A percentile compares a stretch with the other conserved stretches of the same genome.
phyloP scores from a whole-genome alignment of 2,113 vertebrate genomes.

The Chitala chitala region DNA sequence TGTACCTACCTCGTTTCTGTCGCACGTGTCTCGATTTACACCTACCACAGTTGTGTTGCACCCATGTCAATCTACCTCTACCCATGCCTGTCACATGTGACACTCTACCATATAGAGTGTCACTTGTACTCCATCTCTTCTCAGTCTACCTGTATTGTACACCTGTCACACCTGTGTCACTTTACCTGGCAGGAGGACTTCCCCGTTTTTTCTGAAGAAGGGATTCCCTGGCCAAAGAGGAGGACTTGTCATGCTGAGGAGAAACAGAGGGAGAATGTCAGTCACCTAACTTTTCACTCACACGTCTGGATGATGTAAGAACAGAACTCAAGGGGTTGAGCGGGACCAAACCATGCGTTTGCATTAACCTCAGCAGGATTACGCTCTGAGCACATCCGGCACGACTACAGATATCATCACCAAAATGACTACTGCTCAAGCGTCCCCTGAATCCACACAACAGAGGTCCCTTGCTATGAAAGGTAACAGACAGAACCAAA shows the following conservation, averaged over 20 bases:
- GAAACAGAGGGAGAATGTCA: constrained; percentile 5
- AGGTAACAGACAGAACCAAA: too few relatives aligned
- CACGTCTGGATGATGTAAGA: neutral
- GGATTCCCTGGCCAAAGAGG: constrained; percentile 94
- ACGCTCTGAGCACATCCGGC: neutral
- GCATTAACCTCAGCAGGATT: neutral
- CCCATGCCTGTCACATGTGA: neutral
- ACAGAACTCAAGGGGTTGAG: neutral
- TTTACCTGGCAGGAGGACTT: constrained; percentile 94
- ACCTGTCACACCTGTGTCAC: neutral
- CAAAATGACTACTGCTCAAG: too few relatives aligned
- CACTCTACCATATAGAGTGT: neutral
- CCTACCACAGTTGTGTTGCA: too few relatives aligned
- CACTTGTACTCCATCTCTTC: neutral
- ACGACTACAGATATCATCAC: too few relatives aligned
- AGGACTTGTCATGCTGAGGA: constrained; percentile 66
- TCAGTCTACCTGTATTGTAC: constrained; percentile 68
- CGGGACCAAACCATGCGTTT: too few relatives aligned
- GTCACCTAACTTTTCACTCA: neutral
- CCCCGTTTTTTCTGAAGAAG: constrained; percentile 93
- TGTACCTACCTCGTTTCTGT: too few relatives aligned
- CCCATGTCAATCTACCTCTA: neutral
- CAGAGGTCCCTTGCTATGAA: too few relatives aligned
- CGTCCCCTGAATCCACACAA: neutral
- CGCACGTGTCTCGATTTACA: neutral